A percentile compares a stretch with the other conserved stretches of the same genome.
Evolutionary conservation across 2,797 vertebrate genomes (phyloP).

Genomic region (Micropoecilia bifurca): DNA sequence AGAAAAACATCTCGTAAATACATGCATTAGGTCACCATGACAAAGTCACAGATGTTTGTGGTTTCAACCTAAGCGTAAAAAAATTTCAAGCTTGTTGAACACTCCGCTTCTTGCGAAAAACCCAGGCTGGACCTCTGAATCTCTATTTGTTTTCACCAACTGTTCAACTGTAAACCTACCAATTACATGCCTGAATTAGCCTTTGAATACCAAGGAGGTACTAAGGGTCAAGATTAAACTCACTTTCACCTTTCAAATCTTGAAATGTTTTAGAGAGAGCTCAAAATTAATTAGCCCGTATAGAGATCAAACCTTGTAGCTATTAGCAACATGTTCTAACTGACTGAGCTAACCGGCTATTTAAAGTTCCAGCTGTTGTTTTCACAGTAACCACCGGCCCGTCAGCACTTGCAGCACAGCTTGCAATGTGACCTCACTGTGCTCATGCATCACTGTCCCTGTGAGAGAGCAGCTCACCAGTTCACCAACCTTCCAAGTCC

Average conservation of each 20-base stretch:
- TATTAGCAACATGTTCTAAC: constrained; percentile 78
- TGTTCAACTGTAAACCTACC: neutral
- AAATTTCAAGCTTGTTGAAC: neutral
- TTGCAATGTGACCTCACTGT: constrained; percentile 5
- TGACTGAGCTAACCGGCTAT: constrained; percentile 55
- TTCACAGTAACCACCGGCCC: neutral
- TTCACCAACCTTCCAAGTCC: neutral
- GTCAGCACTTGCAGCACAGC: too few species aligned
- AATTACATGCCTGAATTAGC: neutral
- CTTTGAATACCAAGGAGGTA: neutral
- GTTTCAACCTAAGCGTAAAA: neutral
- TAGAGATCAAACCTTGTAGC: constrained; percentile 73
- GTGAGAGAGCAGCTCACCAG: neutral
- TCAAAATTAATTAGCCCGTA: constrained; percentile 39
- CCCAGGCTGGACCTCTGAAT: neutral
- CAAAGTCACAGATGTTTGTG: neutral
- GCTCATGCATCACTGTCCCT: neutral
- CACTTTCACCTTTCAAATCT: neutral
- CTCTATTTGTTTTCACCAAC: neutral
- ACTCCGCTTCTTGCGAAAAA: neutral
- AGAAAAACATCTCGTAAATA: constrained; percentile 12
- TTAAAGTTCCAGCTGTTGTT: neutral
- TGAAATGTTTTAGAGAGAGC: neutral
- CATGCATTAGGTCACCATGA: neutral
- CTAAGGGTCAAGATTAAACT: neutral